Evolutionary conservation across 2,888 invertebrate species (phyloP).

Genomic region (Amaurobius ferox): DNA sequence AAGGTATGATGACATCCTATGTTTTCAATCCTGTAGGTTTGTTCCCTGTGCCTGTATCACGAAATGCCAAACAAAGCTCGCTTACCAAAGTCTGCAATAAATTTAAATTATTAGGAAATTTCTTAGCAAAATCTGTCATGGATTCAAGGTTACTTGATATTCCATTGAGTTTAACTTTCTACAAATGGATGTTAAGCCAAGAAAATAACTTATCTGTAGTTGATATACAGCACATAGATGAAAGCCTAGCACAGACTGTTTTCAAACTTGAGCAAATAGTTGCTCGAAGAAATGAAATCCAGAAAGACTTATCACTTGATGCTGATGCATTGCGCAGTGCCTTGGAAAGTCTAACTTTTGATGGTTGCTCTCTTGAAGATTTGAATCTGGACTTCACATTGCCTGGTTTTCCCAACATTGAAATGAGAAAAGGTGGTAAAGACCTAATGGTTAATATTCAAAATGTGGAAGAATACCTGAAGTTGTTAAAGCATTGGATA

Average conservation of each 20-base stretch:
- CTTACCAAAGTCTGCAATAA: constrained; percentile 91
- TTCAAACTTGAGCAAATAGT: constrained; percentile 78
- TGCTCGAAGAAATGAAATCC: constrained; percentile 77
- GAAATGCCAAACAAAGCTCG: constrained; percentile 85
- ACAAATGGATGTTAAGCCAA: constrained; percentile 96
- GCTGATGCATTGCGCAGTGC: constrained; percentile 20
- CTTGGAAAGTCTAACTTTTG: constrained; percentile 83
- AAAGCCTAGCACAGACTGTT: constrained; percentile 85
- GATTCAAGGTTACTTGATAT: constrained; percentile 99
- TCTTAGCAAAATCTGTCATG: constrained; percentile 99
- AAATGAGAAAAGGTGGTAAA: constrained; percentile 93
- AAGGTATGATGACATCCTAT: constrained; percentile 77
- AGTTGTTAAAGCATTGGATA: constrained; percentile 94
- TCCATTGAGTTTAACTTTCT: constrained; percentile 94
- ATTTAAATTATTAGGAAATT: constrained; percentile 97
- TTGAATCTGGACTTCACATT: constrained; percentile 95
- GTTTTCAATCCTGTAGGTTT: constrained; percentile 89
- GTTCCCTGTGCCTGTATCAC: constrained; percentile 92
- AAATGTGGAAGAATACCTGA: constrained; percentile 91
- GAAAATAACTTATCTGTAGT: constrained; percentile 86
- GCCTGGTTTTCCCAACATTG: constrained; percentile 94
- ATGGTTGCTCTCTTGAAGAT: constrained; percentile 92
- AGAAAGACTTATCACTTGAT: constrained; percentile 29
- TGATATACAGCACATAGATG: constrained; percentile 90
- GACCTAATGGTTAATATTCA: constrained; percentile 93